These are phyloP conservation scores for Dysmachus trigonus DNA, from an alignment of 2,888 invertebrate genomes.

Conservation along the genomic window DNA sequence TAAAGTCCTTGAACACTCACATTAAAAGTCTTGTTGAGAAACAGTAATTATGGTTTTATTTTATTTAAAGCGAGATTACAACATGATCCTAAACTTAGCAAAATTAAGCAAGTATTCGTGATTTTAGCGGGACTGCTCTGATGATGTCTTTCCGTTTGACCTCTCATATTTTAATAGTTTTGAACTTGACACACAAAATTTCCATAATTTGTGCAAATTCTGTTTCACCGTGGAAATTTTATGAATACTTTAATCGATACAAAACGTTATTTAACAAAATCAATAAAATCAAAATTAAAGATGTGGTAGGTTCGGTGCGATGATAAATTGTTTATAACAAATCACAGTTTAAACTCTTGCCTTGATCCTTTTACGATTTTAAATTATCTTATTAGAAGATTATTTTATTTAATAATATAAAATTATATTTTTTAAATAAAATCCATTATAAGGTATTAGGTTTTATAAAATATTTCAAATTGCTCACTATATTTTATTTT, in stretches of 20 bases:
- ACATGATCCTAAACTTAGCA: not conserved
- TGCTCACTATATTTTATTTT: no score
- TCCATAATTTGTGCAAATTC: not conserved
- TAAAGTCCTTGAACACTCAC: not conserved
- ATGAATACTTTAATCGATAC: not conserved
- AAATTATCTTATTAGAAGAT: not conserved
- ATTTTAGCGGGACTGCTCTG: not conserved
- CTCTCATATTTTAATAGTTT: not conserved
- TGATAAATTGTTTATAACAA: no score
- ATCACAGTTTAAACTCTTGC: not conserved
- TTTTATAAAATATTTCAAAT: no score
- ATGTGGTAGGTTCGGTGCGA: not conserved
- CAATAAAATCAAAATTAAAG: not conserved
- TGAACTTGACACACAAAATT: not conserved
- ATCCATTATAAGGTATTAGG: no score
- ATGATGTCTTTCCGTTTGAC: not conserved
- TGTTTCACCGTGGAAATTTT: not conserved
- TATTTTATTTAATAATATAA: not conserved
- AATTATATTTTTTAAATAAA: not conserved
- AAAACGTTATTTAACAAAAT: not conserved
- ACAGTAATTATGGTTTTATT: not conserved
- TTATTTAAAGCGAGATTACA: not conserved
- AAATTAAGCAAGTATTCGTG: not conserved
- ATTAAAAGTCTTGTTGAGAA: not conserved
- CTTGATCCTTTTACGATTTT: not conserved